A percentile compares a stretch with the other conserved stretches of the same genome.
These are phyloP conservation scores for Circaetus cinerascens DNA, from an alignment of 2,113 vertebrate species.

Conservation along the genomic window DNA sequence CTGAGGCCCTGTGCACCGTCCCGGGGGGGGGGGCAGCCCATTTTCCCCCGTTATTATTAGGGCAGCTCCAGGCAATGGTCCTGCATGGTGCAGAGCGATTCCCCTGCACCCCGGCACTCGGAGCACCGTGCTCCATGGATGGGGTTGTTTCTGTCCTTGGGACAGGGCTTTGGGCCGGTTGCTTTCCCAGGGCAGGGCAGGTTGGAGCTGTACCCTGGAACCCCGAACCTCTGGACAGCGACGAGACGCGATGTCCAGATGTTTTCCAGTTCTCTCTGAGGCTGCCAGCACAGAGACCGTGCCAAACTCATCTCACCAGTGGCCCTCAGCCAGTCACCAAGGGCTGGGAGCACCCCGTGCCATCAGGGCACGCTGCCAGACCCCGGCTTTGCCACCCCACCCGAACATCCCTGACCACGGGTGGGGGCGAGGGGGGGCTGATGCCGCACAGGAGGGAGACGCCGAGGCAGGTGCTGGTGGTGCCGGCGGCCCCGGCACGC, in stretches of 20 bases:
- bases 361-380: background rate
- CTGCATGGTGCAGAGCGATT: too few species aligned
- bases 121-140: background rate
- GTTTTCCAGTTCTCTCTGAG: background rate
- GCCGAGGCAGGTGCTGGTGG: background rate
- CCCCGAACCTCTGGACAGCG: background rate
- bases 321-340: background rate
- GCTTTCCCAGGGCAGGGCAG: background rate
- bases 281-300: background rate
- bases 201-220: rapidly evolving
- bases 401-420: rapidly evolving
- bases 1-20: too few species aligned
- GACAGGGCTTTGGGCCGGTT: background rate
- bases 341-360: background rate
- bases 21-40: too few species aligned
- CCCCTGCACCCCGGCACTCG: background rate
- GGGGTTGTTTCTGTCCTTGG: too few species aligned
- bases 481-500: background rate
- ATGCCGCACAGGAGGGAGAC: background rate
- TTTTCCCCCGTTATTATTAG: rapidly evolving
- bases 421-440: background rate
- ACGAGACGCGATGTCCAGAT: rapidly evolving
- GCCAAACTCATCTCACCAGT: background rate
- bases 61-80: background rate
- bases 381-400: background rate